These are phyloP conservation scores for Diplodus sargus DNA, from an alignment of 2,797 vertebrate species.

Conservation along the genomic window DNA sequence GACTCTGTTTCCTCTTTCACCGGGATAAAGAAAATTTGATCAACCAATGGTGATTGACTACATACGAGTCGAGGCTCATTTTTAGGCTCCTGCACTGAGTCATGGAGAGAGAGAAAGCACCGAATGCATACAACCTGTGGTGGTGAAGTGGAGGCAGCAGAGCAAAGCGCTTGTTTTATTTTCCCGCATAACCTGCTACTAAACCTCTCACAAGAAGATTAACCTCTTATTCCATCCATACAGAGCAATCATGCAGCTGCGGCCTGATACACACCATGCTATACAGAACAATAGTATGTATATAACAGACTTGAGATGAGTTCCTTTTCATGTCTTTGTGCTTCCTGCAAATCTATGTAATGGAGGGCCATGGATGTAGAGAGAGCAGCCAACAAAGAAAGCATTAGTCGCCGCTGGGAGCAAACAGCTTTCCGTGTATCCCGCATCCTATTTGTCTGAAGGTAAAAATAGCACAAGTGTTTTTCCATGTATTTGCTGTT, in stretches of 20 bases:
- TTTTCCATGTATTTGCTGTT: conserved; percentile 61
- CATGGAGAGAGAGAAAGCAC: background rate
- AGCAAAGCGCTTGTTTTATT: conserved; percentile 53
- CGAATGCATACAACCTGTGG: conserved; percentile 13
- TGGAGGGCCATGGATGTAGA: conserved; percentile 38
- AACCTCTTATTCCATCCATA: conserved; percentile 53
- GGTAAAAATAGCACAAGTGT: conserved; percentile 66
- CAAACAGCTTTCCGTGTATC: conserved; percentile 58
- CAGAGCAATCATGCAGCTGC: conserved; percentile 42
- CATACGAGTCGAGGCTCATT: conserved; percentile 21
- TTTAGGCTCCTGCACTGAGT: conserved; percentile 4
- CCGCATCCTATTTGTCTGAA: conserved; percentile 39
- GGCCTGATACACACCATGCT: conserved; percentile 7
- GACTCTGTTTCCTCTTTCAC: conserved; percentile 23
- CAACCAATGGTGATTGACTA: conserved; percentile 16
- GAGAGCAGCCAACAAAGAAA: conserved; percentile 48
- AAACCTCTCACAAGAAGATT: conserved; percentile 61
- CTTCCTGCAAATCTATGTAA: conserved; percentile 56
- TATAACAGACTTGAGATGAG: conserved; percentile 43
- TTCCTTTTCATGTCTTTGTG: conserved; percentile 49
- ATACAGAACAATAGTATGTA: conserved; percentile 43
- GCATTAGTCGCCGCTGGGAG: conserved; percentile 42
- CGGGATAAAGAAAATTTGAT: conserved; percentile 25
- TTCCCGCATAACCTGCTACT: conserved; percentile 50
- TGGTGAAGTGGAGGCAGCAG: conserved; percentile 12